Evolutionary conservation across 2,113 vertebrate genomes (phyloP).

Genomic region (Mola mola): DNA sequence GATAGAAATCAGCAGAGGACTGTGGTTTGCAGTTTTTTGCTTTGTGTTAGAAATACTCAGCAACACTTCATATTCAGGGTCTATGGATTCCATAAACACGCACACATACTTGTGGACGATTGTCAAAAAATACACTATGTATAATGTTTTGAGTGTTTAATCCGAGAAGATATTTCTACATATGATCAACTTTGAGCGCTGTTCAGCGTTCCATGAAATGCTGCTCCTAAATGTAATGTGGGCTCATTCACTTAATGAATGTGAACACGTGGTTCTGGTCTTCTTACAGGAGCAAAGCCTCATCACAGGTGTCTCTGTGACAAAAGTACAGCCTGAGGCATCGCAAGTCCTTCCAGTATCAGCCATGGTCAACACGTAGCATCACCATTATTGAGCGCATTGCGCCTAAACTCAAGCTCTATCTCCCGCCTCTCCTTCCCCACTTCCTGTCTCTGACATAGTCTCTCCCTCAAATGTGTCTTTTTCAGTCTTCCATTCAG

Average conservation of each 20-base stretch:
- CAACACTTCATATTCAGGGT: no score
- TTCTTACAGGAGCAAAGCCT: neutral
- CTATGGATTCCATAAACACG: no score
- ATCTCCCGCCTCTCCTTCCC: neutral
- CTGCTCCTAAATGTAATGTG: slow-evolving; percentile 15
- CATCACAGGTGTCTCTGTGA: neutral
- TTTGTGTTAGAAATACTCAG: no score
- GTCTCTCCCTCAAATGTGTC: neutral
- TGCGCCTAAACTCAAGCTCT: slow-evolving; percentile 40
- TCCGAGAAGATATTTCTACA: no score
- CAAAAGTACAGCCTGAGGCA: slow-evolving; percentile 18
- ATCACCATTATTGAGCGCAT: slow-evolving; percentile 28
- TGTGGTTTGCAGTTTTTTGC: no score
- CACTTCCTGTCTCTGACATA: neutral
- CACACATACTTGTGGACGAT: no score
- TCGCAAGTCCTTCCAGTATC: slow-evolving; percentile 18
- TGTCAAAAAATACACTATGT: no score
- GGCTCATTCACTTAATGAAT: slow-evolving; percentile 31
- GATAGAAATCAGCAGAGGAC: no score
- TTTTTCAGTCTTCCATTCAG: slow-evolving; percentile 3
- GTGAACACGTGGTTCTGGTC: slow-evolving; percentile 15
- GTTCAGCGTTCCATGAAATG: neutral
- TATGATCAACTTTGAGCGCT: no score
- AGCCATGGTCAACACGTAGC: slow-evolving; percentile 28
- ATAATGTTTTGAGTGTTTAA: no score